phyloP scores from a whole-genome alignment of 92 coral and sea anemone species.

The Phenganax stokvisi region DNA sequence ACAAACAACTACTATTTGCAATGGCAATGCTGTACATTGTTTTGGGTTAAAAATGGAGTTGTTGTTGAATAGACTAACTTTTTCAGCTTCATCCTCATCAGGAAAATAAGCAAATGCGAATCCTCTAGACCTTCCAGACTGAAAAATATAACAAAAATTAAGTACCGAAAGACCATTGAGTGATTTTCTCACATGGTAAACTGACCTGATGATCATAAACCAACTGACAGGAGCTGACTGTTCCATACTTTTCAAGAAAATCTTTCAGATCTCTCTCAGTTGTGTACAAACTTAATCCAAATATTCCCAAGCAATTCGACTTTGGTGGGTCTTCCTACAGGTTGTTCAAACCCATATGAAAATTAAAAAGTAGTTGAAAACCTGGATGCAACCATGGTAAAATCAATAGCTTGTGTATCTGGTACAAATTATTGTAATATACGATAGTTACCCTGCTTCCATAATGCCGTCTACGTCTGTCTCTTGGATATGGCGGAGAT shows the following conservation, averaged over 20 bases:
- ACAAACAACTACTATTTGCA: too few relatives aligned
- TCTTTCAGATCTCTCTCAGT: conserved; percentile 85
- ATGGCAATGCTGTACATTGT: not conserved
- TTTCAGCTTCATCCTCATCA: conserved; percentile 67
- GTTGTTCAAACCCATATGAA: not conserved
- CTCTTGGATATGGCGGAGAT: conserved; percentile 60
- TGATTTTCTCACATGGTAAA: conserved; percentile 1
- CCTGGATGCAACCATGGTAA: not conserved
- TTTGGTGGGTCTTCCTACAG: conserved; percentile 76
- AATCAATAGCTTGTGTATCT: not conserved
- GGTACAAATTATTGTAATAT: not conserved
- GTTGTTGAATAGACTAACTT: conserved; percentile 46
- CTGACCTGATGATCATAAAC: conserved; percentile 96
- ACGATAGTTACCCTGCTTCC: conserved; percentile 61
- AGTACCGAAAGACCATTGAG: not conserved
- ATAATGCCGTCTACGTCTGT: conserved; percentile 69
- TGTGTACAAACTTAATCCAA: conserved; percentile 93
- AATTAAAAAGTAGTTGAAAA: not conserved
- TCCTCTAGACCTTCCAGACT: conserved; percentile 99
- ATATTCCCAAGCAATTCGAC: conserved; percentile 82
- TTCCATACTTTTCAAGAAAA: conserved; percentile 91
- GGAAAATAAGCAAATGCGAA: conserved; percentile 98
- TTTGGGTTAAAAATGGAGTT: not conserved
- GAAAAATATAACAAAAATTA: not conserved
- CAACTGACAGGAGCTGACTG: conserved; percentile 78